Conservation (phyloP, 2,888 invertebrate genomes). For the Odontothrips loti region DNA sequence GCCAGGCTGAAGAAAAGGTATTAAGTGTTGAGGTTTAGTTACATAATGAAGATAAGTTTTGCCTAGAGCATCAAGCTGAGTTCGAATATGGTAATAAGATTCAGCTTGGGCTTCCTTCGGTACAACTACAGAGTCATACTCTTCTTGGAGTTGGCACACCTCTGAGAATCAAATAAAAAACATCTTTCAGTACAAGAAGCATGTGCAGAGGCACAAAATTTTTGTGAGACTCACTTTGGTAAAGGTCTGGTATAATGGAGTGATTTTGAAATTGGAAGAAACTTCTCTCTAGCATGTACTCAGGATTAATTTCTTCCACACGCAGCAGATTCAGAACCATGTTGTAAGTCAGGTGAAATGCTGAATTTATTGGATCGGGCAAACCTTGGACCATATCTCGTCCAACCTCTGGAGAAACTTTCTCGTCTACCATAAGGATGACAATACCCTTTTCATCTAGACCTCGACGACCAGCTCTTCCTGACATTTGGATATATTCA, state of each 20-base stretch:
- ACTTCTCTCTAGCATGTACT: constrained; percentile 96
- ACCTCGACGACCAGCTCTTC: constrained; percentile 94
- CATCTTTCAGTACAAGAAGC: constrained; percentile 25
- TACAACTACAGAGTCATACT: constrained; percentile 61
- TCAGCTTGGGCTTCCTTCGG: constrained; percentile 70
- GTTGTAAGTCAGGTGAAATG: constrained; percentile 98
- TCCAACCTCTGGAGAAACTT: constrained; percentile 70
- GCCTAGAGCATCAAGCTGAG: constrained; percentile 71
- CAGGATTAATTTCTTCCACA: constrained; percentile 98
- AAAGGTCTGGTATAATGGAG: constrained; percentile 83
- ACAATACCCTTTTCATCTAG: constrained; percentile 96
- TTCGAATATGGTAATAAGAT: constrained; percentile 78
- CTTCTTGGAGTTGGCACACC: constrained; percentile 60
- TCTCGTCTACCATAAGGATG: constrained; percentile 97
- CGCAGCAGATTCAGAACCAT: constrained; percentile 96
- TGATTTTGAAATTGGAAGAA: constrained; percentile 99
- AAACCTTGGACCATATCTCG: constrained; percentile 80
- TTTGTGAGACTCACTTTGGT: constrained; percentile 63
- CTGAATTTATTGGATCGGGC: constrained; percentile 96
- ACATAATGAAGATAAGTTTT: constrained; percentile 73
- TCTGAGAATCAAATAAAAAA: constrained; percentile 49
- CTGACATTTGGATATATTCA: constrained; percentile 99
- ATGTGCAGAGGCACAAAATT: constrained; percentile 29
- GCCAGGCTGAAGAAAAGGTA: constrained; percentile 93
- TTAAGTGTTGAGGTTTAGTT: constrained; percentile 78